phyloP scores from a whole-genome alignment of 2,888 invertebrate genomes.

The Calliscelio sp. region DNA sequence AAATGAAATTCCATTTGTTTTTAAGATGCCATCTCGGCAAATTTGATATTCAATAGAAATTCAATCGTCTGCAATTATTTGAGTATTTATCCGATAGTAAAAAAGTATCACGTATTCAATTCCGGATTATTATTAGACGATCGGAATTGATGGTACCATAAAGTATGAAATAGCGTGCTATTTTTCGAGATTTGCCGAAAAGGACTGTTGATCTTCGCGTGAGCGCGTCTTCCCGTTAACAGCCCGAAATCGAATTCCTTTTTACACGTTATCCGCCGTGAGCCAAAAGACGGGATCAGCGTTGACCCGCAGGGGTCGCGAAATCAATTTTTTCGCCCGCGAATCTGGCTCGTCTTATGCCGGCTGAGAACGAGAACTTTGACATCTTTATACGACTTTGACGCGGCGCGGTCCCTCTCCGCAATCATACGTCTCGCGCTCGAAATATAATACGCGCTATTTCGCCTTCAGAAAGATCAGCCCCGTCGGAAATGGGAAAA shows the following conservation, averaged over 20 bases:
- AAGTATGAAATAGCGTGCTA: constrained; percentile 36
- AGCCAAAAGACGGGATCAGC: constrained; percentile 39
- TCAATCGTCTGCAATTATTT: constrained; percentile 47
- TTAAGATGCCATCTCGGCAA: no score
- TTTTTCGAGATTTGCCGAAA: constrained; percentile 46
- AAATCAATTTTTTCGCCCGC: constrained; percentile 59
- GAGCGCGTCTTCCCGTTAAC: constrained; percentile 47
- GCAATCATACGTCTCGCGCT: constrained; percentile 50
- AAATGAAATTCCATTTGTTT: no score
- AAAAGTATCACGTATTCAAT: constrained; percentile 29
- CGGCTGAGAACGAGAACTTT: constrained; percentile 31
- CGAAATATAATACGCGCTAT: constrained; percentile 57
- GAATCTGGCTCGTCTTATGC: constrained; percentile 37
- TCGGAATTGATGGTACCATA: constrained; percentile 47
- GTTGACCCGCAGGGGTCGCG: constrained; percentile 57
- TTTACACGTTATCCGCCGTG: constrained; percentile 23
- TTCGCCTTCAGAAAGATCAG: constrained; percentile 51
- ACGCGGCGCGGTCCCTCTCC: constrained; percentile 36
- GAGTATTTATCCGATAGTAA: constrained; percentile 42
- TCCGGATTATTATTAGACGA: constrained; percentile 48
- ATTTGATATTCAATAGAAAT: no score
- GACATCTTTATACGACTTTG: constrained; percentile 55
- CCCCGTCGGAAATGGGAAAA: no score
- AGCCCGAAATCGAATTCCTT: constrained; percentile 60
- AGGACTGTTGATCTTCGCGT: constrained; percentile 36